A percentile compares a stretch with the other conserved stretches of the same genome.
Conservation (phyloP, 2,797 vertebrate genomes). For the Micromesistius poutassou region DNA sequence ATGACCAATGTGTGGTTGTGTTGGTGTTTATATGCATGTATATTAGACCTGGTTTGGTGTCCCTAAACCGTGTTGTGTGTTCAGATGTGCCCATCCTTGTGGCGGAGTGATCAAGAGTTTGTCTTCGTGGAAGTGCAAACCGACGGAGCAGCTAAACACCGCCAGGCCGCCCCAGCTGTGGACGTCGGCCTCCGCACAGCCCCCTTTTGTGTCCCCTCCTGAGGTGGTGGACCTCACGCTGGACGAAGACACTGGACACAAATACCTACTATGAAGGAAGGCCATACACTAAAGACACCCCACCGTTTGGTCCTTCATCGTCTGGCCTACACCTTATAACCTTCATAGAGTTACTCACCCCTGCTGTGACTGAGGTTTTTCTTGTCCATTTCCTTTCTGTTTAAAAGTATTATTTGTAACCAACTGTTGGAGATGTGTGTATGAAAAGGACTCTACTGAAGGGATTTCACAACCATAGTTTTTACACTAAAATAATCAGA, state of each 20-base stretch:
- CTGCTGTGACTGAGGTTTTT: slow-evolving; percentile 50
- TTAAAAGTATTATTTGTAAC: slow-evolving; percentile 62
- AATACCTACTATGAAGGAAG: slow-evolving; percentile 88
- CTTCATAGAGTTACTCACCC: slow-evolving; percentile 60
- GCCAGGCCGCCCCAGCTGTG: slow-evolving; percentile 82
- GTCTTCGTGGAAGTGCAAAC: slow-evolving; percentile 87
- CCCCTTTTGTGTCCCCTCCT: slow-evolving; percentile 87
- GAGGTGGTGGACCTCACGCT: slow-evolving; percentile 97
- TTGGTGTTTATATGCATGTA: background rate
- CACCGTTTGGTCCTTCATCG: slow-evolving; percentile 42
- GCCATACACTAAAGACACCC: slow-evolving; percentile 58
- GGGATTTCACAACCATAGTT: slow-evolving; percentile 42
- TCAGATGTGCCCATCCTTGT: slow-evolving; percentile 85
- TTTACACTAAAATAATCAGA: slow-evolving; percentile 24
- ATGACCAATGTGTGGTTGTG: background rate
- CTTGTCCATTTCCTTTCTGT: slow-evolving; percentile 25
- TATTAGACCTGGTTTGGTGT: background rate
- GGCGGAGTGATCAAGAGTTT: slow-evolving; percentile 95
- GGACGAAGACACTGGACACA: slow-evolving; percentile 91
- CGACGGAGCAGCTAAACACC: slow-evolving; percentile 75
- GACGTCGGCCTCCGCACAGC: slow-evolving; percentile 86
- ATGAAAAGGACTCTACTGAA: slow-evolving; percentile 66
- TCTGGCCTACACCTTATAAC: slow-evolving; percentile 55
- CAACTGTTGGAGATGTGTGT: slow-evolving; percentile 57
- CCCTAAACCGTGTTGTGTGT: slow-evolving; percentile 22